Conservation (phyloP, 2,113 vertebrate species). For the Abramis brama region DNA sequence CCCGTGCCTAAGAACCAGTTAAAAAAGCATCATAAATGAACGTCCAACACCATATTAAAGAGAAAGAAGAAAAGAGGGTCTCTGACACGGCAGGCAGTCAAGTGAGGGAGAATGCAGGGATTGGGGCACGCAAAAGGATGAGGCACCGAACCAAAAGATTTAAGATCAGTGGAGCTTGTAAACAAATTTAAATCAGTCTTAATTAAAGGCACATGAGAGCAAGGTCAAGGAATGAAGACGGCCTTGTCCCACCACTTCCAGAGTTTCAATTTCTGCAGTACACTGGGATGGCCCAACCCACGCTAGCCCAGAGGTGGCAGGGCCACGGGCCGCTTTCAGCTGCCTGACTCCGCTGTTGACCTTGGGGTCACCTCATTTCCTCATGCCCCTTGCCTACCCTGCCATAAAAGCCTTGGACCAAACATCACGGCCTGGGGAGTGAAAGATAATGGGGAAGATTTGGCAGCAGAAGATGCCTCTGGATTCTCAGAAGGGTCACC, state of each 20-base stretch:
- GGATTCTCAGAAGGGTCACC: slow-evolving; percentile 53
- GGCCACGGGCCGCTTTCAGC: slow-evolving; percentile 66
- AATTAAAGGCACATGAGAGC: slow-evolving; percentile 77
- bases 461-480: slow-evolving; percentile 61
- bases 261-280: slow-evolving; percentile 47
- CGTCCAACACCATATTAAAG: slow-evolving; percentile 78
- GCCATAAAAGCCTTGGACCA: slow-evolving; percentile 75
- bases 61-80: slow-evolving; percentile 54
- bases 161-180: slow-evolving; percentile 78
- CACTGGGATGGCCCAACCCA: slow-evolving; percentile 47
- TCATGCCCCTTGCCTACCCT: slow-evolving; percentile 79
- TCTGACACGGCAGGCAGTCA: slow-evolving; percentile 45
- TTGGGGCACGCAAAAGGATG: slow-evolving; percentile 19
- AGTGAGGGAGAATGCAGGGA: slow-evolving; percentile 26
- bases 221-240: slow-evolving; percentile 67
- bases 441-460: slow-evolving; percentile 73
- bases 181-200: slow-evolving; percentile 79
- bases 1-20: slow-evolving; percentile 73
- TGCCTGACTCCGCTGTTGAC: slow-evolving; percentile 75
- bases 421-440: slow-evolving; percentile 65
- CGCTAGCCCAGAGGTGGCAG: slow-evolving; percentile 59
- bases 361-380: slow-evolving; percentile 83
- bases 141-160: slow-evolving; percentile 71
- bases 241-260: slow-evolving; percentile 47
- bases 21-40: slow-evolving; percentile 77